Percentiles rank a stretch among this genome's conserved stretches.
Evolutionary conservation across 2,797 vertebrate species (phyloP).

Genomic region (Anas bernieri): DNA sequence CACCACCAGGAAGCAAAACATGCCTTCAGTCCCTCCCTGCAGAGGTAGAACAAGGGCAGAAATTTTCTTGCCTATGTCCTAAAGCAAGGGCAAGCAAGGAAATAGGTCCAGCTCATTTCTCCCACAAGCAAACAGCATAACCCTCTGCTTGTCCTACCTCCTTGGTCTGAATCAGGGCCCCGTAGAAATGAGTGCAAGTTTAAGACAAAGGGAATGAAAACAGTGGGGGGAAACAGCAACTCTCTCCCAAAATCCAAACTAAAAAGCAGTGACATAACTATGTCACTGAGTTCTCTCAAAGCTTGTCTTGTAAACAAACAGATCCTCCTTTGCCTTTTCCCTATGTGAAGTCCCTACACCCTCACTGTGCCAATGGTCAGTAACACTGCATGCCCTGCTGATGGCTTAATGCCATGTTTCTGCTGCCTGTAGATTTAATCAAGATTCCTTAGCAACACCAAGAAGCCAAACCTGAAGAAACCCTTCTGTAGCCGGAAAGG

Average conservation of each 20-base stretch:
- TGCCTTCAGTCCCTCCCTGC: not conserved
- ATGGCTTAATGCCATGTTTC: not conserved
- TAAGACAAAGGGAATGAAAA: not conserved
- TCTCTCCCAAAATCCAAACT: not conserved
- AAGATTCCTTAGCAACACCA: not conserved
- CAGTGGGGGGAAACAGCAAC: not conserved
- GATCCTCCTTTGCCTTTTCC: not conserved
- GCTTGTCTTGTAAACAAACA: not conserved
- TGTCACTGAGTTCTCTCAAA: not conserved
- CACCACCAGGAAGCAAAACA: not conserved
- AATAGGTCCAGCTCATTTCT: not conserved
- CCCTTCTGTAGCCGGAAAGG: not conserved
- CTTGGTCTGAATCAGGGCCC: not conserved
- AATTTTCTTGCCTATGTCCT: not conserved
- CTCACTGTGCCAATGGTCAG: not conserved
- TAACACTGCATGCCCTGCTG: no score
- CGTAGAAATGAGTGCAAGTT: not conserved
- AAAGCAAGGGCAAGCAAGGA: not conserved
- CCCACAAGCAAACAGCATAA: not conserved
- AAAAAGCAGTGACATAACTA: not conserved
- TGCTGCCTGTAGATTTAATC: not conserved
- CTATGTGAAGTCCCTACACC: not conserved
- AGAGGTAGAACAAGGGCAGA: not conserved
- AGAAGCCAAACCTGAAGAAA: not conserved
- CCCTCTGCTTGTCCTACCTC: not conserved